phyloP scores from a whole-genome alignment of 2,888 invertebrate genomes.

The Bedellia somnulentella region DNA sequence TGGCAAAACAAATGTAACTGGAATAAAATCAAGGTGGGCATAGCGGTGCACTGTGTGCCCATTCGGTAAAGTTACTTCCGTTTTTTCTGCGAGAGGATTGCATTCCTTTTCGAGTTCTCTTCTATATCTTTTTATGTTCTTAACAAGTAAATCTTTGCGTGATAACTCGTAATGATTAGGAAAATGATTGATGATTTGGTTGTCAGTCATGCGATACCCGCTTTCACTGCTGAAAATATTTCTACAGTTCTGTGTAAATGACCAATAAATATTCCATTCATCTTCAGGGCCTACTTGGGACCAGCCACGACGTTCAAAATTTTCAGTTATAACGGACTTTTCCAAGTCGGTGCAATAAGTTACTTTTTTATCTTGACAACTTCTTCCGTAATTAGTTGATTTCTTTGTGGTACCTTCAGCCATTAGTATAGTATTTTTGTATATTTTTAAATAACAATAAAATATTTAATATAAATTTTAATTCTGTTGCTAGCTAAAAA shows the following conservation, averaged over 20 bases:
- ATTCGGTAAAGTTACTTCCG: constrained; percentile 39
- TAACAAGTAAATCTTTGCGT: constrained; percentile 92
- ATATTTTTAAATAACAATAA: no score
- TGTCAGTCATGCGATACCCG: constrained; percentile 89
- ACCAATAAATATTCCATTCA: constrained; percentile 97
- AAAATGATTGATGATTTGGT: constrained; percentile 94
- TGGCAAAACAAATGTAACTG: constrained; percentile 90
- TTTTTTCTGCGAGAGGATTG: constrained; percentile 80
- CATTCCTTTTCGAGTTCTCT: constrained; percentile 92
- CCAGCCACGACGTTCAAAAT: constrained; percentile 93
- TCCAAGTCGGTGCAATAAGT: constrained; percentile 86
- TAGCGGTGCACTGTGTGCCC: constrained; percentile 74
- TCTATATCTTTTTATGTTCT: constrained; percentile 92
- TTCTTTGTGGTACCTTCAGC: constrained; percentile 18
- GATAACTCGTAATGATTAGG: constrained; percentile 95
- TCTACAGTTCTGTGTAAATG: constrained; percentile 87
- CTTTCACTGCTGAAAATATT: constrained; percentile 90
- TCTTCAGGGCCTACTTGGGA: constrained; percentile 81
- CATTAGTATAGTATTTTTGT: no score
- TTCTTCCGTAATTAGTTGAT: constrained; percentile 32
- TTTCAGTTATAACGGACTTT: constrained; percentile 88
- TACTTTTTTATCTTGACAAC: constrained; percentile 41
- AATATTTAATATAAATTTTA: no score
- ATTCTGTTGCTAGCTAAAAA: no score
- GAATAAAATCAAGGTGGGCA: constrained; percentile 86